phyloP scores from a whole-genome alignment of 2,113 vertebrate species.

The Condylura cristata region DNA sequence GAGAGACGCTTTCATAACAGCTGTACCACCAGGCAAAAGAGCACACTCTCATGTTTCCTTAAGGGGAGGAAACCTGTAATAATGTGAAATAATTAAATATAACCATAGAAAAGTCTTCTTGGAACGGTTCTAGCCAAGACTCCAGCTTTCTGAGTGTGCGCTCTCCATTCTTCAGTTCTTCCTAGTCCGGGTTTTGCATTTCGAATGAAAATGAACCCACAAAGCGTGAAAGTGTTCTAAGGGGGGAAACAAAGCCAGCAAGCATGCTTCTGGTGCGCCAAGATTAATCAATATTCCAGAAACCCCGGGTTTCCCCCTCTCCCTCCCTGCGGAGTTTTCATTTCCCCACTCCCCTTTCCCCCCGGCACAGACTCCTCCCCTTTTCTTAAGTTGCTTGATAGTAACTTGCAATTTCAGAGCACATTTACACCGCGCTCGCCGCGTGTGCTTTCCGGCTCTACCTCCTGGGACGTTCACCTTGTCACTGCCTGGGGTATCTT shows the following conservation, averaged over 20 bases:
- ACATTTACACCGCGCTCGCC: conserved; percentile 60
- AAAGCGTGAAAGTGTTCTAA: conserved; percentile 84
- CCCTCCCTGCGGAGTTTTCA: conserved; percentile 25
- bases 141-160: conserved; percentile 30
- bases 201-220: conserved; percentile 82
- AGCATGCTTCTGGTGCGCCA: conserved; percentile 74
- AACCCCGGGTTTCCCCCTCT: conserved; percentile 49
- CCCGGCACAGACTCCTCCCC: conserved; percentile 85
- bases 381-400: conserved; percentile 85
- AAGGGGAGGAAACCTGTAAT: background rate
- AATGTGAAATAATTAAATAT: conserved; percentile 38
- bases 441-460: fast-evolving
- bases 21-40: conserved; percentile 49
- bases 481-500: background rate
- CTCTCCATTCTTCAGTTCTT: conserved; percentile 48
- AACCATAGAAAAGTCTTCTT: conserved; percentile 51
- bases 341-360: conserved; percentile 53
- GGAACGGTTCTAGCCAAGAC: background rate
- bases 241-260: conserved; percentile 80
- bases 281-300: conserved; percentile 85
- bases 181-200: conserved; percentile 80
- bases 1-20: background rate
- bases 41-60: background rate
- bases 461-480: conserved; percentile 38
- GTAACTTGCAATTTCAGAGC: conserved; percentile 78